These are phyloP conservation scores for Sinonovacula constricta DNA, from an alignment of 1,140 invertebrate species.

Conservation along the genomic window DNA sequence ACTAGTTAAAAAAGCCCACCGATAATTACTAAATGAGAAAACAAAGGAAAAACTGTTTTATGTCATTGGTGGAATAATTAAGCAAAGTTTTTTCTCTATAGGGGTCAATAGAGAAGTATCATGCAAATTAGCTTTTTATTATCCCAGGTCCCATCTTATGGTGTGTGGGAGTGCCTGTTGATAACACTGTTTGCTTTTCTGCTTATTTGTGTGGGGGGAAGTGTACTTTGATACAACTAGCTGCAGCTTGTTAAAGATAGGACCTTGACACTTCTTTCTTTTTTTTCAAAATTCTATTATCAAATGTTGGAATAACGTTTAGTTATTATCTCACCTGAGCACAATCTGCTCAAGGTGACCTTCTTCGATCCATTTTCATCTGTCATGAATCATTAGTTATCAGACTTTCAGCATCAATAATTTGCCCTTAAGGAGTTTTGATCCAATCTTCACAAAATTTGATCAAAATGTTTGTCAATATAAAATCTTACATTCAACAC, in stretches of 20 bases:
- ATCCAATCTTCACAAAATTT: too few relatives aligned
- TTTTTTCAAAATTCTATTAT: neutral
- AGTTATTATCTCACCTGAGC: neutral
- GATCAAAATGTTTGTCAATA: too few relatives aligned
- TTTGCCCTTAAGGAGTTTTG: neutral
- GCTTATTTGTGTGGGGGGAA: neutral
- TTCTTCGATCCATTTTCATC: neutral
- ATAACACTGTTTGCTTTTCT: neutral
- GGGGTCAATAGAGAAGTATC: too few relatives aligned
- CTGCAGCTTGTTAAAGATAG: neutral
- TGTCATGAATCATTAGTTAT: neutral
- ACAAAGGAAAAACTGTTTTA: too few relatives aligned
- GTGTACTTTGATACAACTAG: neutral
- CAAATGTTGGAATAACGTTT: neutral
- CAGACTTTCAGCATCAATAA: neutral
- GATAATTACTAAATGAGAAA: too few relatives aligned
- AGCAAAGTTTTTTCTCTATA: too few relatives aligned
- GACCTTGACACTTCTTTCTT: neutral
- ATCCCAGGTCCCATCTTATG: neutral
- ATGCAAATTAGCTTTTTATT: too few relatives aligned
- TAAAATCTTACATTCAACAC: too few relatives aligned
- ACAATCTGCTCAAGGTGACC: neutral
- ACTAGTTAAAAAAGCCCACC: too few relatives aligned
- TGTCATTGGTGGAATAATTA: too few relatives aligned
- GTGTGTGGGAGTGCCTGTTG: neutral